Percentiles rank a stretch among this genome's conserved stretches.
Evolutionary conservation across 2,113 vertebrate genomes (phyloP).

Genomic region (Cochlearius cochlearius): DNA sequence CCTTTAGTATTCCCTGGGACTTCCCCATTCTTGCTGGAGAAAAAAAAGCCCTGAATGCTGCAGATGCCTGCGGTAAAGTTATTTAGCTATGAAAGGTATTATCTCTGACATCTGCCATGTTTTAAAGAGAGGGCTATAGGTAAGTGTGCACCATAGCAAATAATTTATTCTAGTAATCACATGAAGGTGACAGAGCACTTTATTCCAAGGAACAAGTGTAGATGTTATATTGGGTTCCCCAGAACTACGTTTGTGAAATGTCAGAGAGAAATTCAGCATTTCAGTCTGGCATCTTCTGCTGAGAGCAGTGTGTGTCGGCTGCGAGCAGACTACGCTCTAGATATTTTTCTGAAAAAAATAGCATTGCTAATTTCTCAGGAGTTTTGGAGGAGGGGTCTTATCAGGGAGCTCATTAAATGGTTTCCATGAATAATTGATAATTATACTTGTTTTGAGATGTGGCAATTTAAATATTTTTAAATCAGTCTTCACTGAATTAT

Average conservation of each 20-base stretch:
- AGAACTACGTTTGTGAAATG: neutral
- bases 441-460: neutral
- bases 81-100: constrained; percentile 18
- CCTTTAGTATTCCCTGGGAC: constrained; percentile 24
- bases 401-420: constrained; percentile 20
- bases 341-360: neutral
- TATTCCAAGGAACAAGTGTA: neutral
- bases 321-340: neutral
- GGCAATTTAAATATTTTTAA: constrained; percentile 28
- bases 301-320: neutral
- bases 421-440: constrained; percentile 41
- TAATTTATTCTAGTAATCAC: constrained; percentile 18
- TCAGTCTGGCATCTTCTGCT: neutral
- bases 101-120: neutral
- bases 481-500: neutral
- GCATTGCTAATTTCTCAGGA: constrained; percentile 18
- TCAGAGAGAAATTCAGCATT: constrained; percentile 4
- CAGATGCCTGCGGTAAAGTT: constrained; percentile 27
- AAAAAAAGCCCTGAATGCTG: neutral
- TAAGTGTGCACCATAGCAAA: neutral
- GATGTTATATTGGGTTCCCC: neutral
- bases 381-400: constrained; percentile 36
- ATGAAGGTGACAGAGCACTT: constrained; percentile 21
- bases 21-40: neutral
- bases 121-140: neutral